phyloP scores from a whole-genome alignment of 92 coral and sea anemone genomes.

The Nematostella vectensis region DNA sequence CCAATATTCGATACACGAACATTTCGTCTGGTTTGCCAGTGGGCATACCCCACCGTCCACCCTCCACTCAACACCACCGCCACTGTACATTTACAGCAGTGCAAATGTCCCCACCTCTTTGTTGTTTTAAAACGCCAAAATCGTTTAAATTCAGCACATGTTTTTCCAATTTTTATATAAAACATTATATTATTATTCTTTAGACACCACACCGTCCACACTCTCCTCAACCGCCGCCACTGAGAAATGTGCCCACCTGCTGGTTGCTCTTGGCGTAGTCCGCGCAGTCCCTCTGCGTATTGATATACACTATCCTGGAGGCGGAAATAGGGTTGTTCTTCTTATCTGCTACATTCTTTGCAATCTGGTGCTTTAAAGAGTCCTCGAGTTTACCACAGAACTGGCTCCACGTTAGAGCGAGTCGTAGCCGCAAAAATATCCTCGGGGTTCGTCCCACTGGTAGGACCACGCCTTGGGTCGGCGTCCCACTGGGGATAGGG shows the following conservation, averaged over 20 bases:
- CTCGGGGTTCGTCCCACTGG: conserved; percentile 22
- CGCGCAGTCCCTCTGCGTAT: conserved; percentile 50
- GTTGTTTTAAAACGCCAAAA: no score
- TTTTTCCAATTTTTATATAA: no score
- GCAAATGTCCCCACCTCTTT: no score
- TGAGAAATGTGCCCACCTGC: conserved; percentile 23
- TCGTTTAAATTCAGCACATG: no score
- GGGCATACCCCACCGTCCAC: no score
- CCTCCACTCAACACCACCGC: no score
- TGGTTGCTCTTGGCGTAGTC: conserved; percentile 42
- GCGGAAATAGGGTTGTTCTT: conserved; percentile 46
- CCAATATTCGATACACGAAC: no score
- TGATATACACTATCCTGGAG: conserved; percentile 53
- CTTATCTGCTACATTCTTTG: conserved; percentile 50
- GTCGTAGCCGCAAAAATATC: conserved; percentile 51
- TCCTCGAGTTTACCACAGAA: conserved; percentile 56
- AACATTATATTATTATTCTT: no score
- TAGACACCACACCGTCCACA: no score
- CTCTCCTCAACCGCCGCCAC: no score
- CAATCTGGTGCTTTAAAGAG: conserved; percentile 58
- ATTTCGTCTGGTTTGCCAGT: no score
- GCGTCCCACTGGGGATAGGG: conserved; percentile 6
- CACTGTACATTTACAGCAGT: no score
- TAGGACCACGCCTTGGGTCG: conserved; percentile 15
- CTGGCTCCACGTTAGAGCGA: conserved; percentile 78